These are phyloP conservation scores for Albula glossodonta DNA, from an alignment of 2,113 vertebrate species.

Conservation along the genomic window DNA sequence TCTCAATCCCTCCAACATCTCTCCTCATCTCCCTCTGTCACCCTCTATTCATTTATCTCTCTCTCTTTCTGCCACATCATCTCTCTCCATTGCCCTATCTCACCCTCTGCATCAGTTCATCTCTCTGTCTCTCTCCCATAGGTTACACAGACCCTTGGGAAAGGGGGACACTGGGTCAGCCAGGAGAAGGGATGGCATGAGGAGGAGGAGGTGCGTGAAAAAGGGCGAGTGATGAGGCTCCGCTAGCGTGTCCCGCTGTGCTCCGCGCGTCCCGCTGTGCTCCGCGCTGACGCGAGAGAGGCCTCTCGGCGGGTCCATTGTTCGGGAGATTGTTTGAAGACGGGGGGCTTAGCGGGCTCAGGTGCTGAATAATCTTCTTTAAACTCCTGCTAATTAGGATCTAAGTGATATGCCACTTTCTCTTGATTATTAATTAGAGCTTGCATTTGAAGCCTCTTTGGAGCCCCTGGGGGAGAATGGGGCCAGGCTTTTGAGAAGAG, in stretches of 20 bases:
- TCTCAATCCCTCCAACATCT: no score
- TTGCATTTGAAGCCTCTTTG: not conserved
- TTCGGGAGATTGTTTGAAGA: conserved; percentile 11
- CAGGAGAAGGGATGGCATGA: not conserved
- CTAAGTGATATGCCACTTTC: conserved; percentile 19
- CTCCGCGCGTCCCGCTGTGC: not conserved
- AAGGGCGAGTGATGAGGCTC: no score
- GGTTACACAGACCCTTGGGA: not conserved
- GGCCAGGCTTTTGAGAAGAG: not conserved
- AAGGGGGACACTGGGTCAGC: not conserved
- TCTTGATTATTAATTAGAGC: conserved; percentile 1
- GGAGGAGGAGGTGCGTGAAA: not conserved
- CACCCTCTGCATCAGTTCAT: not conserved
- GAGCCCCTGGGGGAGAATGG: not conserved
- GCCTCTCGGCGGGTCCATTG: not conserved
- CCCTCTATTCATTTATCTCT: no score
- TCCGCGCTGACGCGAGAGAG: not conserved
- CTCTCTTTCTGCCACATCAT: not conserved
- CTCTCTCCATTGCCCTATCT: not conserved
- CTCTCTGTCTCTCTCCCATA: not conserved
- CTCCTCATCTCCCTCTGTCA: not conserved
- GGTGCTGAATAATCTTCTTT: conserved; percentile 8
- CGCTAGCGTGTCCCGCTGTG: no score
- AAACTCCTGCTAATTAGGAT: conserved; percentile 10
- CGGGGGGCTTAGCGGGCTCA: conserved; percentile 1